Evolutionary conservation across 2,888 invertebrate genomes (phyloP).

Genomic region (Archips xylosteana): DNA sequence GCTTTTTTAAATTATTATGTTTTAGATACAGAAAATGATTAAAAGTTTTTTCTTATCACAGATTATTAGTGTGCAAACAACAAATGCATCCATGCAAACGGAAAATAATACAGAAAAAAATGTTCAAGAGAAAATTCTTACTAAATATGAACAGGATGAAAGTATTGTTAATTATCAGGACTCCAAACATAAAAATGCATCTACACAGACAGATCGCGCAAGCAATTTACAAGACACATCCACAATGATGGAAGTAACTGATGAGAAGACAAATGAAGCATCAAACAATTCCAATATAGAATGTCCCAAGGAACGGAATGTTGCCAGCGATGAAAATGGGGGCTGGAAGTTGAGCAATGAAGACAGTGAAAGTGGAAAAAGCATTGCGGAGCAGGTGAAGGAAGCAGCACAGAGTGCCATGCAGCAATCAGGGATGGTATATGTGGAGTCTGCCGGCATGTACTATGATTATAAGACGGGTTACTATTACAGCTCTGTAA

Average conservation of each 20-base stretch:
- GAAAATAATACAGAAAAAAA: slow-evolving; percentile 10
- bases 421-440: slow-evolving; percentile 92
- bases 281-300: slow-evolving; percentile 34
- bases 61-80: neutral
- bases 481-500: slow-evolving; percentile 95
- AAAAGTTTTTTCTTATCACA: slow-evolving; percentile 6
- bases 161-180: slow-evolving; percentile 2
- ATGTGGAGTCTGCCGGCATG: slow-evolving; percentile 94
- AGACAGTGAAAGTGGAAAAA: slow-evolving; percentile 64
- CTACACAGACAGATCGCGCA: slow-evolving; percentile 55
- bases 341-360: slow-evolving; percentile 61
- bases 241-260: slow-evolving; percentile 11
- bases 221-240: slow-evolving; percentile 16
- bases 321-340: slow-evolving; percentile 40
- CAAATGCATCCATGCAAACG: slow-evolving; percentile 22
- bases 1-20: too few species aligned
- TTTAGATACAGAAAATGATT: too few species aligned
- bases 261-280: slow-evolving; percentile 31
- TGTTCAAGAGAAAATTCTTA: neutral
- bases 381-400: slow-evolving; percentile 91
- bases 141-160: neutral
- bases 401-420: slow-evolving; percentile 91
- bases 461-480: slow-evolving; percentile 96
- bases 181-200: slow-evolving; percentile 19
- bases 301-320: slow-evolving; percentile 30